These are phyloP conservation scores for Sceloporus tristichus DNA, from an alignment of 2,113 vertebrate species.

Conservation along the genomic window DNA sequence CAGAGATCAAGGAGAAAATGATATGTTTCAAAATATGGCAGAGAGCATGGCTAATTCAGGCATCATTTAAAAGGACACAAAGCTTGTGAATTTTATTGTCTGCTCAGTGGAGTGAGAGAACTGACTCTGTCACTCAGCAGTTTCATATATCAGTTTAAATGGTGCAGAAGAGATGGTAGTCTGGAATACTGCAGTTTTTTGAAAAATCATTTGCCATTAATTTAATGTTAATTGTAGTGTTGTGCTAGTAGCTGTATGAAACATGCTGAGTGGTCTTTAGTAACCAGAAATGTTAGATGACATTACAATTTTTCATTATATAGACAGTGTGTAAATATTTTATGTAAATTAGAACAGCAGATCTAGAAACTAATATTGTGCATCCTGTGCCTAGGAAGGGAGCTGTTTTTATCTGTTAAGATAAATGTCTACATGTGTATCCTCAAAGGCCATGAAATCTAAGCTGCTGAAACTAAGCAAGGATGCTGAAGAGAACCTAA, in stretches of 20 bases:
- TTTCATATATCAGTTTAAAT: constrained; percentile 50
- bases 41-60: constrained; percentile 29
- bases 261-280: neutral
- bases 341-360: constrained; percentile 51
- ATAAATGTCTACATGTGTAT: neutral
- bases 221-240: constrained; percentile 51
- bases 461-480: neutral
- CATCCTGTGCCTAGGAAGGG: constrained; percentile 45
- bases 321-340: neutral
- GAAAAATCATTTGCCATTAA: constrained; percentile 44
- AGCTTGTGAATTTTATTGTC: constrained; percentile 42
- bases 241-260: constrained; percentile 44
- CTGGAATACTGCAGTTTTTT: constrained; percentile 35
- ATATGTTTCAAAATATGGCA: neutral
- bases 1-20: constrained; percentile 28
- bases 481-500: no score
- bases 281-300: fast-evolving
- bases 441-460: no score
- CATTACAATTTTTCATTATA: neutral
- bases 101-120: constrained; percentile 26
- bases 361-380: constrained; percentile 32
- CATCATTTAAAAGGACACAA: constrained; percentile 41
- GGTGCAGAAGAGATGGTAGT: constrained; percentile 24
- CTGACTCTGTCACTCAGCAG: constrained; percentile 34
- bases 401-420: no score